These are phyloP conservation scores for Tricholauxania praeusta DNA, from an alignment of 2,888 invertebrate genomes.

Conservation along the genomic window DNA sequence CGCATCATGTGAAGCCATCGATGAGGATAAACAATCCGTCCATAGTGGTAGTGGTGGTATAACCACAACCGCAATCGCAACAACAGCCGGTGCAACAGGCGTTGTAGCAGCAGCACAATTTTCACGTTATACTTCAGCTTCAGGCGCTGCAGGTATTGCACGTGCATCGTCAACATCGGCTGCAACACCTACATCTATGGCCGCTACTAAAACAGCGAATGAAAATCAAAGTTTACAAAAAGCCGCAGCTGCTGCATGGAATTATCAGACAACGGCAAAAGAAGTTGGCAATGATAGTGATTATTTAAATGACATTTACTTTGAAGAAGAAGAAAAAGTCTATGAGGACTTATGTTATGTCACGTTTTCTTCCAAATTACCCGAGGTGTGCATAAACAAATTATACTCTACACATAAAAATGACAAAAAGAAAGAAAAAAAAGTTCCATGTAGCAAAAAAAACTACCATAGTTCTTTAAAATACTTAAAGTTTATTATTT, in stretches of 20 bases:
- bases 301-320: constrained; percentile 64
- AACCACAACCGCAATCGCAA: constrained; percentile 1
- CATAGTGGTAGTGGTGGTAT: constrained; percentile 43
- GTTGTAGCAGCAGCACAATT: constrained; percentile 31
- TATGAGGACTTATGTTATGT: constrained; percentile 92
- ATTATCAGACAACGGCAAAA: constrained; percentile 58
- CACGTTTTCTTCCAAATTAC: constrained; percentile 78
- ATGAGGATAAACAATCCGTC: constrained; percentile 52
- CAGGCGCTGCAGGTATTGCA: constrained; percentile 30
- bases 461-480: background rate
- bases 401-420: background rate
- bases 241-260: constrained; percentile 63
- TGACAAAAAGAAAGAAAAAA: background rate
- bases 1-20: constrained; percentile 62
- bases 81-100: constrained; percentile 22
- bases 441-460: background rate
- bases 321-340: constrained; percentile 79
- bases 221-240: constrained; percentile 60
- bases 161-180: constrained; percentile 27
- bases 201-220: constrained; percentile 19
- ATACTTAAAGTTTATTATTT: constrained; percentile 3
- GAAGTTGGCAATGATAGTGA: constrained; percentile 60
- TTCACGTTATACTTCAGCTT: constrained; percentile 25
- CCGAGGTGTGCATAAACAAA: constrained; percentile 72
- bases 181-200: constrained; percentile 22